Conservation (phyloP, 2,888 invertebrate species). For the Brachypalpus laphriformis region DNA sequence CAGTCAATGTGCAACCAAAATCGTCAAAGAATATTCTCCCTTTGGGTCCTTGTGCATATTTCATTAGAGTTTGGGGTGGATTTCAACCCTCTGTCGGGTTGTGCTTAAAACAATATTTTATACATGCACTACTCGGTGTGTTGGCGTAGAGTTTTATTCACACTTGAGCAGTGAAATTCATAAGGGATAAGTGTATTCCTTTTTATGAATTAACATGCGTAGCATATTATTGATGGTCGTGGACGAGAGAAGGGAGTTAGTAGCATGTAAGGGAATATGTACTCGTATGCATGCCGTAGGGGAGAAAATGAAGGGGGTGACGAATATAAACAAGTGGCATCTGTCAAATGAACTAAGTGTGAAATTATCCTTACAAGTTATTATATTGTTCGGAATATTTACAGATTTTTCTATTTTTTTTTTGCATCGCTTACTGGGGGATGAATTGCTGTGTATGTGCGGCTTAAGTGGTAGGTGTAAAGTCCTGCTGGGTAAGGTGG, state of each 20-base stretch:
- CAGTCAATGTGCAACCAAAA: slow-evolving; percentile 75
- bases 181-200: slow-evolving; percentile 51
- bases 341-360: slow-evolving; percentile 78
- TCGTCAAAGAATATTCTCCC: slow-evolving; percentile 75
- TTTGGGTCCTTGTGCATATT: slow-evolving; percentile 44
- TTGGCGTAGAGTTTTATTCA: slow-evolving; percentile 69
- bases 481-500: slow-evolving; percentile 30
- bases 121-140: slow-evolving; percentile 24
- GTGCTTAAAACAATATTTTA: slow-evolving; percentile 59
- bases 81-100: slow-evolving; percentile 43
- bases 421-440: slow-evolving; percentile 3
- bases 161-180: slow-evolving; percentile 66
- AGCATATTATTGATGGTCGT: slow-evolving; percentile 67
- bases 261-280: slow-evolving; percentile 22
- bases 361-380: slow-evolving; percentile 77
- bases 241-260: slow-evolving; percentile 38
- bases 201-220: slow-evolving; percentile 74
- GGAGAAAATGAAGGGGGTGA: slow-evolving; percentile 50
- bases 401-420: slow-evolving; percentile 59
- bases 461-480: slow-evolving; percentile 50
- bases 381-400: slow-evolving; percentile 74
- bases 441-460: slow-evolving; percentile 15
- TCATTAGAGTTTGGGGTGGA: slow-evolving; percentile 34
- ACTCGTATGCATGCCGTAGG: slow-evolving; percentile 43
- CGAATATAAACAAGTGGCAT: slow-evolving; percentile 77